These are phyloP conservation scores for Potamarius usumacintae DNA, from an alignment of 2,113 vertebrate species.

Conservation along the genomic window DNA sequence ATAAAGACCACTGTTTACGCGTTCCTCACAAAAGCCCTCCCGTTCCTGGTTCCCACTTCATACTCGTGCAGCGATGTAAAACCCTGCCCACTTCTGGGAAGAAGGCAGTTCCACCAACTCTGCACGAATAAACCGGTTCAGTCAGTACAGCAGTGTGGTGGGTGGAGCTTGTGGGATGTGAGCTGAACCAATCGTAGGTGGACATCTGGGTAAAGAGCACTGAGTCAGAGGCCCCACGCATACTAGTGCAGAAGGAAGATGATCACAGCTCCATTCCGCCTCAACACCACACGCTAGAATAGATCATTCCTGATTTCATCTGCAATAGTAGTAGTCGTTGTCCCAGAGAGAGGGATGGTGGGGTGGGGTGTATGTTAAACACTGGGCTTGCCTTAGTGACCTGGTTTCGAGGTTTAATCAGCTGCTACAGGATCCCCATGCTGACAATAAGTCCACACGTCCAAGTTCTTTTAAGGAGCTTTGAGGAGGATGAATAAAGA, in stretches of 20 bases:
- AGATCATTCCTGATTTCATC: slow-evolving; percentile 27
- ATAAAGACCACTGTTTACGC: slow-evolving; percentile 34
- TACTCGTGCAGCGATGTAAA: slow-evolving; percentile 6
- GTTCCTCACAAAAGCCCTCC: slow-evolving; percentile 25
- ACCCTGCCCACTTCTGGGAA: slow-evolving; percentile 54
- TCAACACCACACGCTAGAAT: background rate
- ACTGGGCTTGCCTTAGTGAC: slow-evolving; percentile 58
- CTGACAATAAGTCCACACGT: slow-evolving; percentile 44
- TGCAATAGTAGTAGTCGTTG: slow-evolving; percentile 26
- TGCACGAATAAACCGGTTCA: slow-evolving; percentile 29
- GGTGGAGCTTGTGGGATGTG: slow-evolving; percentile 28
- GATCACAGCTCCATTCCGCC: slow-evolving; percentile 2
- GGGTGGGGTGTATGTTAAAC: slow-evolving; percentile 48
- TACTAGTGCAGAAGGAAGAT: slow-evolving; percentile 19
- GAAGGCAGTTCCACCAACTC: slow-evolving; percentile 7
- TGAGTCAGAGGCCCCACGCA: slow-evolving; percentile 20
- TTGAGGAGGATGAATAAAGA: slow-evolving; percentile 42
- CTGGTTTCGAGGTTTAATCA: slow-evolving; percentile 65
- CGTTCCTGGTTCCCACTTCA: slow-evolving; percentile 23
- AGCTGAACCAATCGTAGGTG: slow-evolving; percentile 46
- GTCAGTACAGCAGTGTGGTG: slow-evolving; percentile 15
- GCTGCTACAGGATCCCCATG: slow-evolving; percentile 60
- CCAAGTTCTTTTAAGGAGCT: slow-evolving; percentile 34
- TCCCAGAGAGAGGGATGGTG: slow-evolving; percentile 8
- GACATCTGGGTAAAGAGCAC: slow-evolving; percentile 49